phyloP scores from a whole-genome alignment of 2,113 vertebrate genomes.

The Neogobius melanostomus region DNA sequence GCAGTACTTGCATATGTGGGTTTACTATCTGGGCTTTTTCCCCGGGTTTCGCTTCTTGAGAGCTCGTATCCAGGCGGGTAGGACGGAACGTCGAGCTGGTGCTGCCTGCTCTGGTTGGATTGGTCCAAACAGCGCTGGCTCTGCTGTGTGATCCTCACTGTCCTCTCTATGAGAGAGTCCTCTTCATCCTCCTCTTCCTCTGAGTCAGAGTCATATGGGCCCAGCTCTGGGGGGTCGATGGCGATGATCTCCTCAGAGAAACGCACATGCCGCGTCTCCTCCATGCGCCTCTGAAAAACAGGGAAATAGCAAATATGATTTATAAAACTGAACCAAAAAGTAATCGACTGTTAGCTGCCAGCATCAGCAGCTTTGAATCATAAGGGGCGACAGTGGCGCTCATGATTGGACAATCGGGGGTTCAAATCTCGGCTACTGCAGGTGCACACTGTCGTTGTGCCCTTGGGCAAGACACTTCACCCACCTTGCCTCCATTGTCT shows the following conservation, averaged over 20 bases:
- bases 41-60: slow-evolving; percentile 64
- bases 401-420: too few species aligned
- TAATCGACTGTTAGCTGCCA: too few species aligned
- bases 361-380: too few species aligned
- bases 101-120: slow-evolving; percentile 10
- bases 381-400: too few species aligned
- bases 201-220: slow-evolving; percentile 24
- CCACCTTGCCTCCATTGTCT: too few species aligned
- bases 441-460: too few species aligned
- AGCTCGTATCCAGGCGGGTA: slow-evolving; percentile 72
- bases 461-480: too few species aligned
- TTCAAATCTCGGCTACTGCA: too few species aligned
- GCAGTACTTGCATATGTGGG: background rate
- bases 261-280: slow-evolving; percentile 62
- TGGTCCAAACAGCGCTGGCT: background rate
- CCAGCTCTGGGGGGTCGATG: slow-evolving; percentile 40
- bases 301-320: background rate
- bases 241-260: slow-evolving; percentile 69
- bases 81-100: slow-evolving; percentile 25
- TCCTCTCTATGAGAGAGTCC: slow-evolving; percentile 44
- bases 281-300: slow-evolving; percentile 66
- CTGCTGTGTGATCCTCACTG: slow-evolving; percentile 8
- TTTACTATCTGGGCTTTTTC: slow-evolving; percentile 48
- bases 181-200: slow-evolving; percentile 52
- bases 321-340: background rate